Base-by-base conservation (phyloP, 2,888 invertebrate genomes). In the Dicycla oo region DNA sequence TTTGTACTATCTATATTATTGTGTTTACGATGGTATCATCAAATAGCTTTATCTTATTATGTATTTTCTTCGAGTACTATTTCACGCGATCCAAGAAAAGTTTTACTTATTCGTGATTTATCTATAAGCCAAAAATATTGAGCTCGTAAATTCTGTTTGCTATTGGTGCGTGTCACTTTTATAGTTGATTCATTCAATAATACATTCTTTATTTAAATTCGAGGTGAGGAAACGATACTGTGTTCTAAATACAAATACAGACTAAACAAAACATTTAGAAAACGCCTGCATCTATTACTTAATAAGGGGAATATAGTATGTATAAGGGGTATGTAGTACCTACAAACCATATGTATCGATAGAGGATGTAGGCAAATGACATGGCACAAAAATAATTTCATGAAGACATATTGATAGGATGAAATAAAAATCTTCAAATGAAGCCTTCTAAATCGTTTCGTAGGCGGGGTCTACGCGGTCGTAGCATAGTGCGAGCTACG, bases 81-180 rank as follows among this genome's bases (percentile, higher is more conserved):
- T 79, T 67, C 66, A 67, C 66, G 66, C 66, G 54, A 78, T 56
- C 61, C 43, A 53, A 65, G 47, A 56, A 72, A 65, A 69, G 43
- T 77, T 65, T 64, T 54, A 67, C 60, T 49, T 64, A 69, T 47
- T 75, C 60, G 62, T 69, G 64, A 81, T 75, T 65, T 81, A 81
- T 78, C 34, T 69, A 63, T 66, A 62, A 76, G 38, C 38, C 30
- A 61, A 62, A 65, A 58, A 54, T 66, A 66, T 76, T 81, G 63
- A 26, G 61, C 58, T 62, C 65, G 30, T 81, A 69, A 63, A 78
- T 66, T 65, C 43, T 57, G 30, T 57, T 69, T 69, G 69, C 34
- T 78, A 56, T 80, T 56, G 38, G 54, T 68, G 51, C 47, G 45
- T 78, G 81, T 23, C 56, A 62, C 61, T 75, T 75, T 75, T n/a